These are phyloP conservation scores for Drosophila demipolita DNA, from an alignment of 2,888 invertebrate species.

Conservation along the genomic window DNA sequence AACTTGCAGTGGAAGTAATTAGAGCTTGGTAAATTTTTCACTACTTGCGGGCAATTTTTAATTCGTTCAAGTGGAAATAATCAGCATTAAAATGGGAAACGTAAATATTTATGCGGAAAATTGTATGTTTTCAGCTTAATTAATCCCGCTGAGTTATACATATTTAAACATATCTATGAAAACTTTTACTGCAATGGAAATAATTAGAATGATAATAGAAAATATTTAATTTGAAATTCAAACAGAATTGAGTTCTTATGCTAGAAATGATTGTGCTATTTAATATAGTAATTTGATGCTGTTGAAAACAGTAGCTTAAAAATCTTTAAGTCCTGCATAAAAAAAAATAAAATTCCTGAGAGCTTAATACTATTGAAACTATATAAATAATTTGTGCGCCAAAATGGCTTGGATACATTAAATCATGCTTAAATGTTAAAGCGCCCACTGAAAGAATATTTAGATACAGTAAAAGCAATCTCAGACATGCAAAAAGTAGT, in stretches of 20 bases:
- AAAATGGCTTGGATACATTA: neutral
- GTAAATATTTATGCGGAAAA: neutral
- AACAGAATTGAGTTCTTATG: neutral
- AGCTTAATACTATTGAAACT: neutral
- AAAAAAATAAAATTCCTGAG: neutral
- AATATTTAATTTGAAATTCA: neutral
- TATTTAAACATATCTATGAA: neutral
- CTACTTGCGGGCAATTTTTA: slow-evolving; percentile 19
- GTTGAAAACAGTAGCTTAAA: neutral
- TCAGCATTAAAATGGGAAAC: slow-evolving; percentile 19
- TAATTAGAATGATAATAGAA: neutral
- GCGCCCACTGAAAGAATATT: neutral
- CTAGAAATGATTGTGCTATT: neutral
- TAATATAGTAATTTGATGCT: neutral
- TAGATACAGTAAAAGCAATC: slow-evolving; percentile 39
- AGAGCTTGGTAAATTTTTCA: slow-evolving; percentile 6
- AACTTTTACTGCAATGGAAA: neutral
- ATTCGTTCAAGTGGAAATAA: neutral
- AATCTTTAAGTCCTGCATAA: neutral
- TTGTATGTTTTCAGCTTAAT: neutral
- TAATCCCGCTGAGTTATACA: neutral
- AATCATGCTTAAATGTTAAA: neutral
- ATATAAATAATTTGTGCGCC: neutral
- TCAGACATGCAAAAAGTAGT: slow-evolving; percentile 52
- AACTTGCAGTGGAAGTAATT: slow-evolving; percentile 41